phyloP scores from a whole-genome alignment of 2,113 vertebrate species.

The Stigmatopora nigra region DNA sequence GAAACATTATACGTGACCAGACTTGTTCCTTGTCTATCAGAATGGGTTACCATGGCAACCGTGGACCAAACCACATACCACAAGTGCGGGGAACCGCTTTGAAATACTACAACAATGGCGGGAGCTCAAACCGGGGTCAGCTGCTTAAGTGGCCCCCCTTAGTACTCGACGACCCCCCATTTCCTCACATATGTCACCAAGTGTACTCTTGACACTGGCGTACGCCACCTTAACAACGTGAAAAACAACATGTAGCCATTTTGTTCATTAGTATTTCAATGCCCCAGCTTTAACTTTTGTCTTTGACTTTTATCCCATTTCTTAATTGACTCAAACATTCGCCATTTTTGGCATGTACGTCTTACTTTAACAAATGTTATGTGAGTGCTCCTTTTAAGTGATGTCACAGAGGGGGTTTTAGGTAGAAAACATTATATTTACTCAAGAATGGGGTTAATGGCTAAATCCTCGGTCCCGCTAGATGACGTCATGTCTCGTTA shows the following conservation, averaged over 20 bases:
- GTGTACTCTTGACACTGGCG: slow-evolving; percentile 21
- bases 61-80: background rate
- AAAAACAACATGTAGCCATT: background rate
- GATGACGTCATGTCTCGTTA: background rate
- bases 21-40: background rate
- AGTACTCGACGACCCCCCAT: background rate
- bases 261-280: background rate
- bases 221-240: slow-evolving; percentile 27
- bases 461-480: background rate
- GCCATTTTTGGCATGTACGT: no score
- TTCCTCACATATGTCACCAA: slow-evolving; percentile 35
- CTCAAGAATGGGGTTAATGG: background rate
- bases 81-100: background rate
- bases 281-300: background rate
- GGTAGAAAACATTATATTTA: background rate
- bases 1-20: no score
- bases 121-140: slow-evolving; percentile 18
- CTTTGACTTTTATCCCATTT: background rate
- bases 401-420: background rate
- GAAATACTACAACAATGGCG: background rate
- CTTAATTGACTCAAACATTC: no score
- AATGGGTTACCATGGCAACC: background rate
- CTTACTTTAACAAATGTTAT: background rate
- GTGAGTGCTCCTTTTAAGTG: background rate
- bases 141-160: slow-evolving; percentile 29